A percentile compares a stretch with the other conserved stretches of the same genome.
These are phyloP conservation scores for Anarsia innoxiella DNA, from an alignment of 2,888 invertebrate genomes.

Conservation along the genomic window DNA sequence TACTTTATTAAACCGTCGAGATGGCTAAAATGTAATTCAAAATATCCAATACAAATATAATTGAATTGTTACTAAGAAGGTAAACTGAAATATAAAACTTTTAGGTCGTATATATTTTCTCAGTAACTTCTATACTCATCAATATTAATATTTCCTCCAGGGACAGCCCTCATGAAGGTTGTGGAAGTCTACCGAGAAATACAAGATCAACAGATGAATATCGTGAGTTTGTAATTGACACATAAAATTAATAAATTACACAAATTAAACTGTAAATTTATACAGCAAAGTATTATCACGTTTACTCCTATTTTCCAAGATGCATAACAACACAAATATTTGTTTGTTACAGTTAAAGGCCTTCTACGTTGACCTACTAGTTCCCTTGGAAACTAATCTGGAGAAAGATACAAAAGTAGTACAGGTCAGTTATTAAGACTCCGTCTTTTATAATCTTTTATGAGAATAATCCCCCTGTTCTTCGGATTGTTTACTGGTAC, in stretches of 20 bases:
- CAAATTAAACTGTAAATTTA: too few species aligned
- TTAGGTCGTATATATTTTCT: too few species aligned
- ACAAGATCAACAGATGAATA: slow-evolving; percentile 95
- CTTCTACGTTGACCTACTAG: slow-evolving; percentile 94
- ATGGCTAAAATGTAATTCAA: too few species aligned
- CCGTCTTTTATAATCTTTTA: slow-evolving; percentile 45
- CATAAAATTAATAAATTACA: too few species aligned
- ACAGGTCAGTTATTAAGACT: slow-evolving; percentile 78
- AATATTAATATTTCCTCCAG: slow-evolving; percentile 61
- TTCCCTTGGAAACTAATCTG: slow-evolving; percentile 93
- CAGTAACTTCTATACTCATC: background rate
- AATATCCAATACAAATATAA: too few species aligned
- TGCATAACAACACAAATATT: too few species aligned
- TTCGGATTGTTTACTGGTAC: slow-evolving; percentile 51
- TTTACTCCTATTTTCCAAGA: too few species aligned
- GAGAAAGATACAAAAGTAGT: slow-evolving; percentile 96
- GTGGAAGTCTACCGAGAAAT: slow-evolving; percentile 95
- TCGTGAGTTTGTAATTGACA: too few species aligned
- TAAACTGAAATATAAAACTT: too few species aligned
- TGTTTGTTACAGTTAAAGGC: slow-evolving; percentile 86
- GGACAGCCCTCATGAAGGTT: slow-evolving; percentile 92
- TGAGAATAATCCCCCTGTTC: slow-evolving; percentile 29
- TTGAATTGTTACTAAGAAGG: too few species aligned
- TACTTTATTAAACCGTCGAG: too few species aligned
- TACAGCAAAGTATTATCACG: too few species aligned